Evolutionary conservation across 2,797 vertebrate genomes (phyloP), one percentile per base, ranked within the genome.

Genomic region (Myoxocephalus aenaeus): DNA sequence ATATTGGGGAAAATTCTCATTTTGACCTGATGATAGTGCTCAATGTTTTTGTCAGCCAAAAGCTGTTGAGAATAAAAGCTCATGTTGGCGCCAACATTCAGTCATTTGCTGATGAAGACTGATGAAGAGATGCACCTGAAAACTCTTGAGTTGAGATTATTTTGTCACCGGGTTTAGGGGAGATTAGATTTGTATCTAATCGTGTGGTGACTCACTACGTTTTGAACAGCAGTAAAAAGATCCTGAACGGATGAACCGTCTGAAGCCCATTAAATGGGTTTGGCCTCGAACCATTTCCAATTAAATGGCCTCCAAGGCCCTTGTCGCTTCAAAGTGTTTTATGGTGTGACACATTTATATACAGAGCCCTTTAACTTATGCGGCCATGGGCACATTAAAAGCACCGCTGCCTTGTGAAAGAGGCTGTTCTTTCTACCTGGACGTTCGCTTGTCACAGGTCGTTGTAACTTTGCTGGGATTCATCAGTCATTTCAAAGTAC

Each of bases 351-450:
- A 69, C n/a, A 27, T 80, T 65, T 59, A 58, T 46, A 20, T 25
- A 68, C 17, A 63, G 22, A 44, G n/a, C 40, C 32, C 56, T 73
- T 79, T 34, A 48, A 34, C 67, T 61, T 8, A 34, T 69, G 67
- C 15, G 63, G 11, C 32, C 50, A 18, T 1, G 63, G 22, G 46
- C 25, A 57, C 34, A 65, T 77, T 68, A 57, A 70, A 65, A 71
- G 54, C 48, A 34, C 13, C 12, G 7, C 15, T 65, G 65, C 48
- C 46, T 58, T 51, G 46, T 67, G 3, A 34, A 32, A 11, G 17
- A 29, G 42, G 38, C 53, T 14, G 15, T 20, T 50, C 20, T 50
- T 20, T 40, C 36, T n/a, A 32, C n/a, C 14, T 67, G 5, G 59
- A 8, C 27, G 51, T 22, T 12, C 15, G 61, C 51, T 22, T 63